Conservation (phyloP, 2,113 vertebrate species). For the Macrotis lagotis region DNA sequence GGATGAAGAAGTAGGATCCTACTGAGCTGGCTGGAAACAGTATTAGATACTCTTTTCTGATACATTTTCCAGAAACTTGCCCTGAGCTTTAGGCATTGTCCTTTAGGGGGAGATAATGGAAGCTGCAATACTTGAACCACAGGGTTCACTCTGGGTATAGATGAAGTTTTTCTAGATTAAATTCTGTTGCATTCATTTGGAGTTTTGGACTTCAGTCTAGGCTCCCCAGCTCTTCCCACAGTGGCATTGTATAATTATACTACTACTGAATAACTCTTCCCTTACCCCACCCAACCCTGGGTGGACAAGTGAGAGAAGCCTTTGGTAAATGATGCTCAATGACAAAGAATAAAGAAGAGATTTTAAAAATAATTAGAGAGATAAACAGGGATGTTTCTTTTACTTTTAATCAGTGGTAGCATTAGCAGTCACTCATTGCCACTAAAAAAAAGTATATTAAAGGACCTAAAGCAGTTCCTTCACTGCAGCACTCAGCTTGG, state of each 20-base stretch:
- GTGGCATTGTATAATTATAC: too few species aligned
- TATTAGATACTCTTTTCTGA: background rate
- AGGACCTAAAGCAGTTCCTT: background rate
- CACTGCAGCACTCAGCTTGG: background rate
- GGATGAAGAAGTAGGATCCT: background rate
- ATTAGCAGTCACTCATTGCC: background rate
- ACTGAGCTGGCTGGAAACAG: background rate
- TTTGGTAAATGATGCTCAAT: fast-evolving
- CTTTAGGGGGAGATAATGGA: background rate
- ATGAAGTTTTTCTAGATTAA: background rate
- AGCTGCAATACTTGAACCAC: fast-evolving
- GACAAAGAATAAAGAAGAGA: background rate
- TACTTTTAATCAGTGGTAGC: background rate
- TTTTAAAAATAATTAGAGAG: background rate
- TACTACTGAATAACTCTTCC: background rate
- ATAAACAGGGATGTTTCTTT: background rate
- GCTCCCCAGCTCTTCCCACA: background rate
- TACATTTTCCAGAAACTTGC: background rate
- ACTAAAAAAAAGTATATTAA: background rate
- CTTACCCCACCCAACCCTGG: background rate
- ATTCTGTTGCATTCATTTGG: background rate
- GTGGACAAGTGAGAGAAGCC: background rate
- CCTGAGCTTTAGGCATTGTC: background rate
- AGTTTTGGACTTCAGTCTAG: background rate
- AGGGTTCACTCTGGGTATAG: background rate